A percentile compares a stretch with the other conserved stretches of the same genome.
Conservation (phyloP, 2,113 vertebrate species). For the Lophius piscatorius region DNA sequence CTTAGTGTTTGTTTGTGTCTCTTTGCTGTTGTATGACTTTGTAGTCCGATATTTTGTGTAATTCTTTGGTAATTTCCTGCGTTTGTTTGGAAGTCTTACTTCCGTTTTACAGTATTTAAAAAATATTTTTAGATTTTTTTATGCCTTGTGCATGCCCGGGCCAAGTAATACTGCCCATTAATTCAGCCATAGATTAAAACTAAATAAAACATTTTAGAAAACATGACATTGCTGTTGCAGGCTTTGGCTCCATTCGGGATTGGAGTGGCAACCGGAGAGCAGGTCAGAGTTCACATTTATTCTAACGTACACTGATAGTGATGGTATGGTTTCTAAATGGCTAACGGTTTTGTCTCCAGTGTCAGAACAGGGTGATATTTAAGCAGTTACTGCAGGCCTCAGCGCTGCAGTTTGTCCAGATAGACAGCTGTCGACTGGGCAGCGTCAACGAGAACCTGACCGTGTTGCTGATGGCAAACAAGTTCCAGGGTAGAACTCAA, state of each 20-base stretch:
- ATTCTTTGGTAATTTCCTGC: too few species aligned
- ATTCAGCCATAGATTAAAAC: background rate
- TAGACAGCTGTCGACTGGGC: conserved; percentile 87
- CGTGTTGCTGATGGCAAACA: conserved; percentile 86
- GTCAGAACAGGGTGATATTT: conserved; percentile 87
- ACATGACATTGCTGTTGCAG: conserved; percentile 56
- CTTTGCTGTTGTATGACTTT: background rate
- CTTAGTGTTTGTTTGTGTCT: background rate
- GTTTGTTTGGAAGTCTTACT: too few species aligned
- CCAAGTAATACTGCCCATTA: background rate
- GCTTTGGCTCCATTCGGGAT: conserved; percentile 81
- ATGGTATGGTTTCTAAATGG: too few species aligned
- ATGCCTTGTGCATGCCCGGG: too few species aligned
- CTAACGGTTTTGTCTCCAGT: conserved; percentile 52
- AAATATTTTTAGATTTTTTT: too few species aligned
- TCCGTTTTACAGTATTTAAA: too few species aligned
- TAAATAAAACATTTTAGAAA: background rate
- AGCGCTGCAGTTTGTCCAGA: conserved; percentile 86
- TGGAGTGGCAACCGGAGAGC: conserved; percentile 82
- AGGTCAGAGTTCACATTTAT: conserved; percentile 66
- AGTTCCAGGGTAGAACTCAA: conserved; percentile 78
- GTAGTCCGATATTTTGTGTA: too few species aligned
- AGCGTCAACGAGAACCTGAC: conserved; percentile 89
- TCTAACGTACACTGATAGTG: background rate
- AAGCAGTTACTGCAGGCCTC: conserved; percentile 87